These are phyloP conservation scores for Phoenoteleia sp. DNA, from an alignment of 2,888 invertebrate genomes.

Conservation along the genomic window DNA sequence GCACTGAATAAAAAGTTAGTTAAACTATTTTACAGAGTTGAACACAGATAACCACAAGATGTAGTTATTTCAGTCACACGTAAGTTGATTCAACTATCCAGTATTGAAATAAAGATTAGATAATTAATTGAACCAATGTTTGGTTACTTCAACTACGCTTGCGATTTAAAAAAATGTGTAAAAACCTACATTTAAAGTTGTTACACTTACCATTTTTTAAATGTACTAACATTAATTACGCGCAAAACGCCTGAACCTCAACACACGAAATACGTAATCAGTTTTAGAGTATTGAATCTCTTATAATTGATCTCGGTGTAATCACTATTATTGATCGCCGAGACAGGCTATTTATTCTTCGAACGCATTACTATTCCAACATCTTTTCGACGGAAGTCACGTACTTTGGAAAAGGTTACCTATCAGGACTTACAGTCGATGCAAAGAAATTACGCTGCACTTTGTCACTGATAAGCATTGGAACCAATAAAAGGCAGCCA, in stretches of 20 bases:
- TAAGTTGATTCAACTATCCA: too few species aligned
- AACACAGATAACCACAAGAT: too few species aligned
- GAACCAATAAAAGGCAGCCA: slow-evolving; percentile 68
- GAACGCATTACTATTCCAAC: slow-evolving; percentile 60
- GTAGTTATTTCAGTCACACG: too few species aligned
- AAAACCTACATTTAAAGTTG: too few species aligned
- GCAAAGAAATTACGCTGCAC: slow-evolving; percentile 69
- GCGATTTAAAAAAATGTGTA: too few species aligned
- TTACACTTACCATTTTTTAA: too few species aligned
- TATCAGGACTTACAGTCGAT: slow-evolving; percentile 69
- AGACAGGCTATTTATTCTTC: slow-evolving; percentile 63
- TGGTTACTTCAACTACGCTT: too few species aligned
- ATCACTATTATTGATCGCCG: slow-evolving; percentile 55
- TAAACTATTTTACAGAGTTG: too few species aligned
- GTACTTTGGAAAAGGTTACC: slow-evolving; percentile 66
- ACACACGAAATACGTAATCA: neutral
- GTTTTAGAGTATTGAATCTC: neutral
- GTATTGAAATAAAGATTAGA: too few species aligned
- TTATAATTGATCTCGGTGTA: slow-evolving; percentile 42
- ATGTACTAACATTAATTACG: neutral
- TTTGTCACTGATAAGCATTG: slow-evolving; percentile 70
- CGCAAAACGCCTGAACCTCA: neutral
- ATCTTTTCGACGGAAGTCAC: slow-evolving; percentile 69
- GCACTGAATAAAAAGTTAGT: too few species aligned
- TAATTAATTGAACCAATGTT: too few species aligned